These are phyloP conservation scores for Lacanobia wlatinum DNA, from an alignment of 2,888 invertebrate genomes.

Conservation along the genomic window DNA sequence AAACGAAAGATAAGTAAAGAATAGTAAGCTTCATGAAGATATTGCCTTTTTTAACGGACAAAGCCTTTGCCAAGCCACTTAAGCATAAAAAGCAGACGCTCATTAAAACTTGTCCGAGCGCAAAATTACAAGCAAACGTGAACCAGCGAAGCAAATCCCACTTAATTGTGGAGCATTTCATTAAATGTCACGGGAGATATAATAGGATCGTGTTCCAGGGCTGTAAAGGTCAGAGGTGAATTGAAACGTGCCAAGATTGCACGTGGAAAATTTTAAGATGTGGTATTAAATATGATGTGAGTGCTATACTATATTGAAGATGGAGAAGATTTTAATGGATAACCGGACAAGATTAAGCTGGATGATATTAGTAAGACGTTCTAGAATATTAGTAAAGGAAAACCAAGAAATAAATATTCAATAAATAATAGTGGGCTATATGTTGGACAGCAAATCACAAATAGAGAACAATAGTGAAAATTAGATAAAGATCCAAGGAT, in stretches of 20 bases:
- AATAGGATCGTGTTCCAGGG: constrained; percentile 53
- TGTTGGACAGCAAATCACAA: background rate
- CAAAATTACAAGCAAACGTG: constrained; percentile 37
- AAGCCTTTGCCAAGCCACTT: background rate
- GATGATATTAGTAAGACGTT: background rate
- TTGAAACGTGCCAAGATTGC: constrained; percentile 52
- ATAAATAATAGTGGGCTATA: too few species aligned
- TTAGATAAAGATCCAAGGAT: too few species aligned
- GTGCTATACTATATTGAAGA: background rate
- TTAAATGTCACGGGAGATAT: constrained; percentile 60
- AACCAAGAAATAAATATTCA: background rate
- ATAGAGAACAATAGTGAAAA: too few species aligned
- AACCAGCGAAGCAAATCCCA: constrained; percentile 40
- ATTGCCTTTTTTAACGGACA: background rate
- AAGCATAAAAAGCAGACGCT: constrained; percentile 29
- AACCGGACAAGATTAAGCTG: background rate
- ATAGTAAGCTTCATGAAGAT: background rate
- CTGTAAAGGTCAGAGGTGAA: constrained; percentile 60
- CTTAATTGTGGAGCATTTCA: constrained; percentile 41
- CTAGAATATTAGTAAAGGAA: background rate
- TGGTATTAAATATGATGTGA: constrained; percentile 24
- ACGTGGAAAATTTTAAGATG: constrained; percentile 21
- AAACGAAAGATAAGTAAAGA: constrained; percentile 2
- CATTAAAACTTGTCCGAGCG: constrained; percentile 44
- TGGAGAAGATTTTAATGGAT: background rate